These are phyloP conservation scores for Paguma larvata DNA, from an alignment of 2,797 vertebrate species.

Conservation along the genomic window DNA sequence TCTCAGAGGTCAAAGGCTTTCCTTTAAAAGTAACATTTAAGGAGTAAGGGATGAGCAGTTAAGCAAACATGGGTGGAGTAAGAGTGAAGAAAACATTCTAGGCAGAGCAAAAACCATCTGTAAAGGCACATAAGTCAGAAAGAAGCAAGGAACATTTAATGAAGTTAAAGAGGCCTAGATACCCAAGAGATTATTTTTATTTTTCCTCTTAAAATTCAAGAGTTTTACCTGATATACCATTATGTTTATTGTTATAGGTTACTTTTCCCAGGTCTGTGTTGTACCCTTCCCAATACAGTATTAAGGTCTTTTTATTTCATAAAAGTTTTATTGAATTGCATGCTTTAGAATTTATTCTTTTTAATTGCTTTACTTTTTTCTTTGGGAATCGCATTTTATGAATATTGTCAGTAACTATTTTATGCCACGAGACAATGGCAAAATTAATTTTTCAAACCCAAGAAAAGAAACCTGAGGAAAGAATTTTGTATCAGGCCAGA, in stretches of 20 bases:
- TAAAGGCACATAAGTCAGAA: neutral
- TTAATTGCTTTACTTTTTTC: neutral
- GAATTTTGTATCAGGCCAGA: neutral
- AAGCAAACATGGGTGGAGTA: neutral
- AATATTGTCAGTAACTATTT: neutral
- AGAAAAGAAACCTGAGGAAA: neutral
- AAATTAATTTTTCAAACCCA: neutral
- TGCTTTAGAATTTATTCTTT: conserved; percentile 8
- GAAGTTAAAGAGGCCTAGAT: neutral
- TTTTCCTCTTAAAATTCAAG: neutral
- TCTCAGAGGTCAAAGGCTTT: neutral
- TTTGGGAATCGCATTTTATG: neutral
- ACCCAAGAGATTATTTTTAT: neutral
- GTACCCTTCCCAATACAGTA: neutral
- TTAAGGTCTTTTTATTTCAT: neutral
- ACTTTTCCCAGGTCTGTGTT: neutral
- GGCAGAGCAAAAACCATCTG: neutral
- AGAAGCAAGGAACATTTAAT: neutral
- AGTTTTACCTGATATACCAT: neutral
- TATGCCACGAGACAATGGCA: neutral
- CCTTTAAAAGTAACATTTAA: neutral
- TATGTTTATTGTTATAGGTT: neutral
- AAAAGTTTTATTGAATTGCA: neutral
- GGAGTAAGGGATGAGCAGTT: neutral
- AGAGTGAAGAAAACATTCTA: neutral